Conservation (phyloP, 2,888 invertebrate genomes). For the Noctua comes region DNA sequence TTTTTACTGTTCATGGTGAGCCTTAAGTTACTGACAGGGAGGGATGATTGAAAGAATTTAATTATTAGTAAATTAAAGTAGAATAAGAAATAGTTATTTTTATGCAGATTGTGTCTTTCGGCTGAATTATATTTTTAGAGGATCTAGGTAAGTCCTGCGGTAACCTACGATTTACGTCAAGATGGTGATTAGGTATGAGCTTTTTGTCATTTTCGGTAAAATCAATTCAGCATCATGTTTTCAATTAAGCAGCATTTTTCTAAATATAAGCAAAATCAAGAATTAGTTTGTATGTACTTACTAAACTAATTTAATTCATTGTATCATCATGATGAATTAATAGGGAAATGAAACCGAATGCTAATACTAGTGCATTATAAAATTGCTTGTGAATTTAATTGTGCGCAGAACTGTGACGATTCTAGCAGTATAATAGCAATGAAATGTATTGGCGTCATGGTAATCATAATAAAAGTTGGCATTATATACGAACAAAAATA, state of each 20-base stretch:
- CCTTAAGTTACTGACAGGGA: background rate
- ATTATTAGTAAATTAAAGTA: background rate
- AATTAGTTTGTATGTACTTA: background rate
- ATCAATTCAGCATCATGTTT: background rate
- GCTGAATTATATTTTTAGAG: background rate
- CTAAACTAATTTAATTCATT: background rate
- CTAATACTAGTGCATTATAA: constrained; percentile 63
- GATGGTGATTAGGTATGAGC: background rate
- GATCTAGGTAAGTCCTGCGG: background rate
- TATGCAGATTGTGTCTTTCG: background rate
- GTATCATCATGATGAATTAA: constrained; percentile 4
- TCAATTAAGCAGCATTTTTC: background rate
- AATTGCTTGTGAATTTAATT: constrained; percentile 67
- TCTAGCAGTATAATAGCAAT: constrained; percentile 37
- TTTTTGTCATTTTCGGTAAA: background rate
- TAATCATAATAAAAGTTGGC: background rate
- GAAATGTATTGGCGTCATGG: constrained; percentile 10
- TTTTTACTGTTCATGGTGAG: background rate
- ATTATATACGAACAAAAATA: background rate
- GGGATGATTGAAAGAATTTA: background rate
- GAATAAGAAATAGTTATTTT: background rate
- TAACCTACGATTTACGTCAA: background rate
- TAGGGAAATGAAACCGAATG: constrained; percentile 49
- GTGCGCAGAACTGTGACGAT: constrained; percentile 58
- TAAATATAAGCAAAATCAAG: background rate